Base-by-base conservation (phyloP, 2,797 vertebrate genomes). In the Falco cherrug region DNA sequence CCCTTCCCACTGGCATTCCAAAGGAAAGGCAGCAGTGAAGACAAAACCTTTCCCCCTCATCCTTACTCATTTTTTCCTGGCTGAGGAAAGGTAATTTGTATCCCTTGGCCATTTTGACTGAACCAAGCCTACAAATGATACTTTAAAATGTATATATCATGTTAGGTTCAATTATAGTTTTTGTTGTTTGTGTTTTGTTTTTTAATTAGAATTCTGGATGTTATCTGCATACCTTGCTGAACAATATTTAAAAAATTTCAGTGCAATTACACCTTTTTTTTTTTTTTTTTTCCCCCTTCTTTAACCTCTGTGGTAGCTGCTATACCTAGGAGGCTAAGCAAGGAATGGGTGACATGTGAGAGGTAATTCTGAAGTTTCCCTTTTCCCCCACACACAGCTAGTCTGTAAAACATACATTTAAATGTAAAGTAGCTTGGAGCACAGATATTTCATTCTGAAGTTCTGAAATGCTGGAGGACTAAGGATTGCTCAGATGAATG, bases 271-370 rank as follows among this genome's bases (percentile, higher is more conserved):
- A 35, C 50, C 37, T 61, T 64, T 74, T 87, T 89, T 73, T 64
- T 13, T 91, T 90, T 82, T 57, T 37, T 37, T 37, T 37, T 37
- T n/a, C n/a, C 37, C 37, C 37, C 41, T 41, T 41, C 41, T 41
- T 16, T 41, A 79, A 73, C 60, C 29, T 96, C 78, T 94, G 84
- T 82, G 43, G 60, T 89, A 84, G 77, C 53, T 93, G 19, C 92
- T 96, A 89, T 28, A 84, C 86, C 47, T 60, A 90, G 56, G 71
- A 75, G 51, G 69, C 69, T 86, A 84, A 94, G 89, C 76, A 93
- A 88, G 63, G 78, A 94, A 95, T 95, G 85, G 78, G 80, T 97
- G 75, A 82, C 81, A 74, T n/a, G 86, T 83, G 90, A 95, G 35
- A 73, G 92, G 61, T 21, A 64, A 94, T 93, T 95, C 89, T 79